Base-by-base conservation (phyloP, 2,797 vertebrate species). In the Anabas testudineus region DNA sequence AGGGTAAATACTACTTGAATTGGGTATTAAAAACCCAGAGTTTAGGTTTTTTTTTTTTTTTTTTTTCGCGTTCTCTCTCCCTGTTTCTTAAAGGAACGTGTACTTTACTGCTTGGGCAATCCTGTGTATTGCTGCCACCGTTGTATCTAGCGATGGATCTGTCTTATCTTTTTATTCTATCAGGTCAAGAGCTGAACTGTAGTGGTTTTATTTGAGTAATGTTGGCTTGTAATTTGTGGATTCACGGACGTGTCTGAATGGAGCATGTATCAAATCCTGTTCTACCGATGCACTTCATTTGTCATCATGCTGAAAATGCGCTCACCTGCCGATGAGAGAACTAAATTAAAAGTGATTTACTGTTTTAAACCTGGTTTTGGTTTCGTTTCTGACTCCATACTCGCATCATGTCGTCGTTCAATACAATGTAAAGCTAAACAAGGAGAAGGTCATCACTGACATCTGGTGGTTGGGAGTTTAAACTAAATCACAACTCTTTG, bases 61-160 rank as follows among this genome's bases (percentile, higher is more conserved):
- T 80, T 89, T 83, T 85, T 88, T 81, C 80, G 86, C 90, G 92
- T 92, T 94, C 93, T 94, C 92, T 94, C 91, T 90, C 93, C 93
- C 93, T 95, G 94, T 95, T 96, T 96, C 96, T 96, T 96, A 95
- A 95, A 95, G 95, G 95, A 97, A 95, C 93, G 93, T 95, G 94
- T 95, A 90, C 94, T 94, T 96, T 95, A 94, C 95, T 95, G 91
- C 93, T 94, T 92, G 92, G 91, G 95, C 96, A 94, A 95, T 95
- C 92, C 94, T 94, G 95, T 96, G 95, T 95, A 90, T 96, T 96
- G 96, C 95, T 92, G 88, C 90, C 89, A 84, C 90, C 91, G 80
- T 90, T 85, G 80, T 85, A 76, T 74, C 80, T 78, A 81, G 83
- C 86, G 80, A 85, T 84, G 86, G 90, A 84, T 87, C 78, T 69